Conservation (phyloP, 2,113 vertebrate species). For the Thermophis baileyi region DNA sequence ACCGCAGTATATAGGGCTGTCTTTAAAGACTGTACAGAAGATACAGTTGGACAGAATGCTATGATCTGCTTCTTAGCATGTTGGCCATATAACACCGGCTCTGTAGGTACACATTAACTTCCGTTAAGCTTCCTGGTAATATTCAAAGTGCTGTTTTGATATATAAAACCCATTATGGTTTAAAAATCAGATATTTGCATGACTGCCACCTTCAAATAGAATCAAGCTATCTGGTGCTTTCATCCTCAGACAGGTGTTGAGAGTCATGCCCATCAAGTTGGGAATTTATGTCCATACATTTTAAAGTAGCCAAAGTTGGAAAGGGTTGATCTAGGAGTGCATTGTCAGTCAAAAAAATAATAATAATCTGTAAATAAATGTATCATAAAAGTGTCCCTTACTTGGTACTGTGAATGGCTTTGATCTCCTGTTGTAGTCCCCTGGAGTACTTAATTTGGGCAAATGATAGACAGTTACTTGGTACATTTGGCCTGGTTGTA, state of each 20-base stretch:
- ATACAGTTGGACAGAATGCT: background rate
- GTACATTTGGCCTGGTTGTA: conserved; percentile 71
- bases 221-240: background rate
- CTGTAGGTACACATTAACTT: background rate
- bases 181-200: background rate
- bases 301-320: background rate
- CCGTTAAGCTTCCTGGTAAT: background rate
- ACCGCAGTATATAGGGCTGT: background rate
- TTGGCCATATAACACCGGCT: background rate
- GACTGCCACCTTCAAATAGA: background rate
- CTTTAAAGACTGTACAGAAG: background rate
- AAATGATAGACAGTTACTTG: conserved; percentile 74
- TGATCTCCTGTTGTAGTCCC: conserved; percentile 68
- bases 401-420: conserved; percentile 54
- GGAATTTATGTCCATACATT: background rate
- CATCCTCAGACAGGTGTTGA: background rate
- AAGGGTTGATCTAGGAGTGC: background rate
- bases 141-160: background rate
- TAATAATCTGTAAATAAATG: background rate
- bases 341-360: background rate
- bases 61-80: background rate
- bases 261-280: background rate
- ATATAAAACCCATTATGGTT: background rate
- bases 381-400: conserved; percentile 48
- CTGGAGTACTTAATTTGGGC: conserved; percentile 63